Conservation (phyloP, 2,888 invertebrate species). For the Cancer borealis region DNA sequence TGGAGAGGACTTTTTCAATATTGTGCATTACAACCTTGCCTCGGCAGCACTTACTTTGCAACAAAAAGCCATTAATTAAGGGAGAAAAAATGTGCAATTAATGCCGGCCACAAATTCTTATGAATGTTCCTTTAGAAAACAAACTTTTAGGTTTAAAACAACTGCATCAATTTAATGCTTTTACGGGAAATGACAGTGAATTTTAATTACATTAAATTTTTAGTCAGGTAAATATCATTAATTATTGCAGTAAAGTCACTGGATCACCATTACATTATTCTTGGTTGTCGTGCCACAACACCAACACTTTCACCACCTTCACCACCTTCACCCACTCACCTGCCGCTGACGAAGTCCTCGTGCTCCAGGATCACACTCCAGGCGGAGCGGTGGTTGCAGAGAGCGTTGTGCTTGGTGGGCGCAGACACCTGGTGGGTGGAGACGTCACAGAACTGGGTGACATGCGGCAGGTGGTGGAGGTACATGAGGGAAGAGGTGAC, state of each 20-base stretch:
- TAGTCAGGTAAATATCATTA: no score
- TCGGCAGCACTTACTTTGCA: neutral
- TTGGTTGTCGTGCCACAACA: no score
- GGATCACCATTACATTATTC: neutral
- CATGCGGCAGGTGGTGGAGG: conserved; percentile 75
- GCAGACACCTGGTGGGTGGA: conserved; percentile 63
- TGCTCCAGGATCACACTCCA: conserved; percentile 75
- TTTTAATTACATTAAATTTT: no score
- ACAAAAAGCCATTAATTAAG: neutral
- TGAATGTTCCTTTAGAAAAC: neutral
- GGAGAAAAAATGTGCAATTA: neutral
- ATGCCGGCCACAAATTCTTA: neutral
- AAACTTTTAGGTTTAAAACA: neutral
- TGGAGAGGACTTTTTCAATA: neutral
- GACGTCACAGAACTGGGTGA: conserved; percentile 74
- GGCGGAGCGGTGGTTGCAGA: conserved; percentile 66
- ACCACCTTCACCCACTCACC: conserved; percentile 54
- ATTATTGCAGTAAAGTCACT: no score
- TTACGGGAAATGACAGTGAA: neutral
- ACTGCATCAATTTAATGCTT: neutral
- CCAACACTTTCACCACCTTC: neutral
- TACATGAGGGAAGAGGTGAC: conserved; percentile 76
- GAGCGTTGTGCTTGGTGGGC: conserved; percentile 76
- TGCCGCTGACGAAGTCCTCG: conserved; percentile 65
- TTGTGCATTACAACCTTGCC: neutral